Base-by-base conservation (phyloP, 1,140 invertebrate species). In the Myzus persicae region DNA sequence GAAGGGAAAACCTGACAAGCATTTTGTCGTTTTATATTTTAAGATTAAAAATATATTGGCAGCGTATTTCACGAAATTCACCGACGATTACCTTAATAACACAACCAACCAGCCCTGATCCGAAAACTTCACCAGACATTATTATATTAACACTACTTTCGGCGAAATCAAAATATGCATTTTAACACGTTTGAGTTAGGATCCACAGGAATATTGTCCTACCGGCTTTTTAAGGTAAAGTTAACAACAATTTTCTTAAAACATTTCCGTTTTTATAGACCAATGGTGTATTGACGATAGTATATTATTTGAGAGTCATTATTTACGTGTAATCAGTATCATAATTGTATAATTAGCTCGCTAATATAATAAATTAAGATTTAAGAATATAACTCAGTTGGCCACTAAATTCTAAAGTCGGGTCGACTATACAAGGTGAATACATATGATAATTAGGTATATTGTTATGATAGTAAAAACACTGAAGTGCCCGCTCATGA, bases 11-110 rank as follows among this genome's bases (percentile, higher is more conserved):
- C 31, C 36, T 38, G 87, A 36, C 87, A 40, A 24, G 51, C 54
- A 59, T 36, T 51, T 51, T 38, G 20, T 54, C 48, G n/a, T 89
- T 31, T 44, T 24, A 90, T 59, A 54, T 90, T 40, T 38, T 90
- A n/a, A 51, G 51, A 90, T 90, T 67, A 42, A 67, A 90, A 90
- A 85, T 48, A 88, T 18, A 54, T 54, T 48, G 48, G 88, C 24
- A 24, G 54, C 9, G 26, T 59, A 67, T 20, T 90, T 42, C 38
- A 90, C 38, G 18, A 88, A 42, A 42, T 42, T 20, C 8, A 24
- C 48, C 48, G 36, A 89, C 26, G 36, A 90, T 90, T 90, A 67
- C 26, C 89, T 42, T 42, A 31, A 67, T 36, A 67, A 59, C 9
- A 90, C 6, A 90, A 42, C 87, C 38, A 40, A 85, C 81, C 40